Conservation (phyloP, 2,797 vertebrate species). For the Myotis daubentonii region DNA sequence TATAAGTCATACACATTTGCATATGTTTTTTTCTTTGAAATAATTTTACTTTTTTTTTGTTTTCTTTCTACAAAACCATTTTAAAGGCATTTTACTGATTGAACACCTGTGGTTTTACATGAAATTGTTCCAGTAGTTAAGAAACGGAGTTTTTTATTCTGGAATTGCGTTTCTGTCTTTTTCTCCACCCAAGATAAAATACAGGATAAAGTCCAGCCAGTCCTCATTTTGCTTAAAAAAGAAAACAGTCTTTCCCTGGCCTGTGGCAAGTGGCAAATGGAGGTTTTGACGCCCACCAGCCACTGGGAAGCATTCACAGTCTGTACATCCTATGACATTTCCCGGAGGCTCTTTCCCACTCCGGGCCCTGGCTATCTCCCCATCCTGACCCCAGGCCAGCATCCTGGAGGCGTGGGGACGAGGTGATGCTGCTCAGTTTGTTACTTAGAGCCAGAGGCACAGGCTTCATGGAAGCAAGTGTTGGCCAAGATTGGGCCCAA, state of each 20-base stretch:
- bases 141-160: background rate
- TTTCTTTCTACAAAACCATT: background rate
- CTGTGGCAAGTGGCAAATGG: background rate
- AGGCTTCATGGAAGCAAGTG: background rate
- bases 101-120: background rate
- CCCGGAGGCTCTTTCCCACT: background rate
- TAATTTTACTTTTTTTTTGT: background rate
- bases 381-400: background rate
- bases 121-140: background rate
- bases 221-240: background rate
- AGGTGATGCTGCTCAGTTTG: background rate
- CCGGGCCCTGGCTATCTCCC: background rate
- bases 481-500: conserved; percentile 66
- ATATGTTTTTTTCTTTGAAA: background rate
- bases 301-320: background rate
- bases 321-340: background rate
- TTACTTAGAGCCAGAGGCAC: background rate
- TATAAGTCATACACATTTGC: background rate
- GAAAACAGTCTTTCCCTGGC: background rate
- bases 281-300: background rate
- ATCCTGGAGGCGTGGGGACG: background rate
- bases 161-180: conserved; percentile 11
- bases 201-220: background rate
- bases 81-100: background rate
- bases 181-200: background rate